Conservation (phyloP, 2,888 invertebrate genomes). For the Cremastinae sp. region DNA sequence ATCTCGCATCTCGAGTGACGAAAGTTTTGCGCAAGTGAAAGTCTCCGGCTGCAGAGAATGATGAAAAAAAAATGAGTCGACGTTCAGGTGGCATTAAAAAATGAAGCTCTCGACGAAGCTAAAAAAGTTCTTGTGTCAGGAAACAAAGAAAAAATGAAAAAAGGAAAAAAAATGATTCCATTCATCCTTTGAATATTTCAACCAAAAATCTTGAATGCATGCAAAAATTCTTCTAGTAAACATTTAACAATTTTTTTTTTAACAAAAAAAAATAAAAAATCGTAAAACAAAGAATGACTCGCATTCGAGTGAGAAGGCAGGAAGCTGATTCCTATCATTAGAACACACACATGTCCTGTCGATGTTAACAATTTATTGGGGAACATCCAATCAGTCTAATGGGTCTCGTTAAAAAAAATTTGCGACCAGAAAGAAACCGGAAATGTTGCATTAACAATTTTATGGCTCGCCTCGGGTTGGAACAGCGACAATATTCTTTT, state of each 20-base stretch:
- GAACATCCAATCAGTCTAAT: slow-evolving; percentile 59
- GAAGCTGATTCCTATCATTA: slow-evolving; percentile 55
- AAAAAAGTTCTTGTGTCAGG: too few relatives aligned
- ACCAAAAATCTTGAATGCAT: too few relatives aligned
- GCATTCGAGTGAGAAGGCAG: slow-evolving; percentile 48
- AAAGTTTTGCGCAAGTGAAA: too few relatives aligned
- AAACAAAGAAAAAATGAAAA: not conserved
- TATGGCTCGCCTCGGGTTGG: not conserved
- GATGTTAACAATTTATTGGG: slow-evolving; percentile 53
- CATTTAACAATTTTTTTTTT: too few relatives aligned
- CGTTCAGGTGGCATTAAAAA: too few relatives aligned
- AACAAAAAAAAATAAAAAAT: too few relatives aligned
- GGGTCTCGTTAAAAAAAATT: slow-evolving; percentile 59
- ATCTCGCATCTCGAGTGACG: too few relatives aligned
- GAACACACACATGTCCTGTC: slow-evolving; percentile 28
- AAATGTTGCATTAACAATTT: slow-evolving; percentile 13
- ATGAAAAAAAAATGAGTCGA: not conserved
- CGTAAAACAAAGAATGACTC: slow-evolving; percentile 28
- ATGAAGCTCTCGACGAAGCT: too few relatives aligned
- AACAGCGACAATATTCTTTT: not conserved
- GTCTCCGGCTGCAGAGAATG: not conserved
- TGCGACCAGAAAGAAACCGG: slow-evolving; percentile 49
- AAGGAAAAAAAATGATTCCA: too few relatives aligned
- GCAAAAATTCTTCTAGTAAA: too few relatives aligned
- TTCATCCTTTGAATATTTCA: too few relatives aligned